phyloP scores from a whole-genome alignment of 2,113 vertebrate species.

The Channa maculata region DNA sequence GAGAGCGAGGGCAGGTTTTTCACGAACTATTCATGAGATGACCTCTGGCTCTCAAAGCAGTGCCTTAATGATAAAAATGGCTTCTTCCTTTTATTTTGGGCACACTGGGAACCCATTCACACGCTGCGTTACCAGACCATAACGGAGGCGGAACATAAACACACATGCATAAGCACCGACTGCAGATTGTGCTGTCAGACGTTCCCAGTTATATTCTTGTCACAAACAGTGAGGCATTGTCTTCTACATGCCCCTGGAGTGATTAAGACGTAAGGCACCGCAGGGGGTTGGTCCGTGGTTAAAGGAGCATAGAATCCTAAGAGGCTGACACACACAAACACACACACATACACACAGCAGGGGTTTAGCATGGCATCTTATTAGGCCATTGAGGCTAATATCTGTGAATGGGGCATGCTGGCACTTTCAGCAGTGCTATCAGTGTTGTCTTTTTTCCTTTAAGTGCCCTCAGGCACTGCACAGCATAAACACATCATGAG shows the following conservation, averaged over 20 bases:
- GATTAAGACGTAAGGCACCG: conserved; percentile 63
- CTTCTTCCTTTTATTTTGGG: neutral
- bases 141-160: conserved; percentile 55
- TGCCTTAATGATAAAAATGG: conserved; percentile 32
- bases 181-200: conserved; percentile 1
- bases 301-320: conserved; percentile 63
- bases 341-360: conserved; percentile 66
- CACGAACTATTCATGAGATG: conserved; percentile 14
- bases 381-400: conserved; percentile 81
- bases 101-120: conserved; percentile 20
- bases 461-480: conserved; percentile 50
- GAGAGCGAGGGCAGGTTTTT: conserved; percentile 39
- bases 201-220: conserved; percentile 50
- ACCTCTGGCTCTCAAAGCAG: conserved; percentile 14
- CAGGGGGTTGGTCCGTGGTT: conserved; percentile 52
- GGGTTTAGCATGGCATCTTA: conserved; percentile 72
- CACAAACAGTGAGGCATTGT: conserved; percentile 70
- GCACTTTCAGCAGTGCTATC: conserved; percentile 54
- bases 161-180: conserved; percentile 35
- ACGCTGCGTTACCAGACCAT: conserved; percentile 29
- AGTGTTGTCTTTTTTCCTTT: conserved; percentile 38
- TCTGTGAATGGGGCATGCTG: conserved; percentile 74
- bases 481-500: conserved; percentile 54
- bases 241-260: conserved; percentile 48
- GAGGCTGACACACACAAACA: conserved; percentile 47